Evolutionary conservation across 2,797 vertebrate genomes (phyloP).

Genomic region (Gadopsis marmoratus): DNA sequence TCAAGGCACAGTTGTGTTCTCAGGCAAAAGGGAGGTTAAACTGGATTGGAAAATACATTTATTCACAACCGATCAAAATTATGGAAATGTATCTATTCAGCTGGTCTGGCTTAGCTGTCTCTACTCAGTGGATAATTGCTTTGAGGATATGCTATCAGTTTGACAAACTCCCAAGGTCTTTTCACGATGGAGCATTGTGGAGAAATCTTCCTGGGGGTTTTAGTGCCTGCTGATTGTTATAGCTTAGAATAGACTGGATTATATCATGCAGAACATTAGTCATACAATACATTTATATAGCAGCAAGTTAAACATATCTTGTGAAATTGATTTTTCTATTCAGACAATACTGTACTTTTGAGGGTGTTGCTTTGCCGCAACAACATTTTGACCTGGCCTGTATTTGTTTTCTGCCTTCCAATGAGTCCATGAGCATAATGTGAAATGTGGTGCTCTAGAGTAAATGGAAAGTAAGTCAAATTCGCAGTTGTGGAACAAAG

Average conservation of each 20-base stretch:
- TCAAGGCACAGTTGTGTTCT: neutral
- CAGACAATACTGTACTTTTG: neutral
- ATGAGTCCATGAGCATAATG: neutral
- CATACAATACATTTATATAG: neutral
- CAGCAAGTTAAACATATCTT: slow-evolving; percentile 2
- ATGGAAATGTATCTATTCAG: slow-evolving; percentile 75
- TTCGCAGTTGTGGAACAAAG: neutral
- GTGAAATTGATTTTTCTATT: neutral
- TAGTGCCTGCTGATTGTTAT: slow-evolving; percentile 43
- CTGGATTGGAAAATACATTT: slow-evolving; percentile 57
- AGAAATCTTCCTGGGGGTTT: slow-evolving; percentile 42
- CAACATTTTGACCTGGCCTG: neutral
- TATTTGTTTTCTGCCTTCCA: neutral
- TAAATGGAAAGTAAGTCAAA: neutral
- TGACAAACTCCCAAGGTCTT: slow-evolving; percentile 64
- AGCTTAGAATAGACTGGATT: slow-evolving; percentile 26
- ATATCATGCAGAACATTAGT: slow-evolving; percentile 25
- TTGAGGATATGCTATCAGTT: slow-evolving; percentile 66
- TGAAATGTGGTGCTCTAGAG: neutral
- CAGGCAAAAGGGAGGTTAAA: slow-evolving; percentile 18
- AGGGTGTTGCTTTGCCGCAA: neutral
- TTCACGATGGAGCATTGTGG: slow-evolving; percentile 37
- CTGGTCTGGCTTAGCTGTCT: slow-evolving; percentile 71
- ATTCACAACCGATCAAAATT: slow-evolving; percentile 64
- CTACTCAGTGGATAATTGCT: slow-evolving; percentile 69